phyloP scores from a whole-genome alignment of 2,797 vertebrate genomes.

The Leuciscus waleckii region DNA sequence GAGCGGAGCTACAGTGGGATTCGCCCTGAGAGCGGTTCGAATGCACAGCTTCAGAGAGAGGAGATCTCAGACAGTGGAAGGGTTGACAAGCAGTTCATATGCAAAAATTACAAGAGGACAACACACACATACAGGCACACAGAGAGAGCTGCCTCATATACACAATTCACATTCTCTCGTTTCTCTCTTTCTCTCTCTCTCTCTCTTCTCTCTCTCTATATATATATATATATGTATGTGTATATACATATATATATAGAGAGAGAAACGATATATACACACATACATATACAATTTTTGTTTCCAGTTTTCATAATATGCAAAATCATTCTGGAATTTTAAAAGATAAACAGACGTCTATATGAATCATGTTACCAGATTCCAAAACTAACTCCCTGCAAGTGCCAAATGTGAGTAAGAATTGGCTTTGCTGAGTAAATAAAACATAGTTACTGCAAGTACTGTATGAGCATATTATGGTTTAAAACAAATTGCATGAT shows the following conservation, averaged over 20 bases:
- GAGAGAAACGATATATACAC: no score
- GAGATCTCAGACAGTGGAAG: slow-evolving; percentile 37
- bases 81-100: slow-evolving; percentile 32
- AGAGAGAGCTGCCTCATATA: slow-evolving; percentile 11
- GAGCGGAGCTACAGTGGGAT: slow-evolving; percentile 67
- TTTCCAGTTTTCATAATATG: not conserved
- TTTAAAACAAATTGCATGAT: not conserved
- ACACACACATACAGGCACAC: slow-evolving; percentile 50
- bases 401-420: not conserved
- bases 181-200: not conserved
- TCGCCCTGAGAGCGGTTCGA: slow-evolving; percentile 53
- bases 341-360: slow-evolving; percentile 1
- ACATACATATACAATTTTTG: no score
- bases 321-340: slow-evolving; percentile 20
- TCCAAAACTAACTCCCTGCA: not conserved
- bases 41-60: slow-evolving; percentile 66
- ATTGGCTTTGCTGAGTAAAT: not conserved
- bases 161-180: not conserved
- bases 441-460: not conserved
- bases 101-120: slow-evolving; percentile 40
- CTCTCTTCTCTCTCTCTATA: no score
- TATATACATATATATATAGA: not conserved
- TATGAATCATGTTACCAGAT: not conserved
- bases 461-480: not conserved
- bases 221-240: not conserved